Base-by-base conservation (phyloP, 2,888 invertebrate genomes). In the Dendrolimus houi region DNA sequence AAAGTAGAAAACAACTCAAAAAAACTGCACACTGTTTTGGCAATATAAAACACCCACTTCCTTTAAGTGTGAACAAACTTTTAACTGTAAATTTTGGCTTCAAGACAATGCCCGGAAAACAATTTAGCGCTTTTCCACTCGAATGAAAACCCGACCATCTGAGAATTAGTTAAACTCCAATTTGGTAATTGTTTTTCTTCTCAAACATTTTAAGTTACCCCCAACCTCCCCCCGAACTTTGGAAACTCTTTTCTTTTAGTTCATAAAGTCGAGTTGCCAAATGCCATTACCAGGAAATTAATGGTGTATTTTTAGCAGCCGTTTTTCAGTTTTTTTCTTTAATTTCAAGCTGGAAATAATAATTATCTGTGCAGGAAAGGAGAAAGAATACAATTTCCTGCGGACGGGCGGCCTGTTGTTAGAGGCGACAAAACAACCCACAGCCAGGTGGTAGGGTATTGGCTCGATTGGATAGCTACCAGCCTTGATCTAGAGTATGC, bases 281-380 rank as follows among this genome's bases (percentile, higher is more conserved):
- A 79, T 71, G 85, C 79, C 85, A 76, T 80, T 83, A 69, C 69
- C 85, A 85, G 81, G 75, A 77, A 85, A 84, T 84, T 82, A 83
- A 85, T 85, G 83, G 76, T 59, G 58, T 69, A 72, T 63, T 69
- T 72, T 76, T 74, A 68, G 69, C 63, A 29, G 29, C 72, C 72
- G 75, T 75, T 79, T 75, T 71, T 78, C 73, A 72, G 72, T 70
- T 65, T 72, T 66, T 62, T 65, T 29, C 6, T 29, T 29, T 3
- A 17, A 17, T 17, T 17, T 17, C 17, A 17, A 17, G 1, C 17
- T 2, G 17, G 17, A 3, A 17, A 17, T n/a, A n/a, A n/a, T n/a
- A n/a, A n/a, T n/a, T n/a, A n/a, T n/a, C n/a, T n/a, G n/a, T n/a
- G n/a, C n/a, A n/a, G n/a, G n/a, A n/a, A n/a, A n/a, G n/a, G n/a